Evolutionary conservation across 2,797 vertebrate genomes (phyloP), one percentile per base, ranked within the genome.

Genomic region (Hippocampus kuda): DNA sequence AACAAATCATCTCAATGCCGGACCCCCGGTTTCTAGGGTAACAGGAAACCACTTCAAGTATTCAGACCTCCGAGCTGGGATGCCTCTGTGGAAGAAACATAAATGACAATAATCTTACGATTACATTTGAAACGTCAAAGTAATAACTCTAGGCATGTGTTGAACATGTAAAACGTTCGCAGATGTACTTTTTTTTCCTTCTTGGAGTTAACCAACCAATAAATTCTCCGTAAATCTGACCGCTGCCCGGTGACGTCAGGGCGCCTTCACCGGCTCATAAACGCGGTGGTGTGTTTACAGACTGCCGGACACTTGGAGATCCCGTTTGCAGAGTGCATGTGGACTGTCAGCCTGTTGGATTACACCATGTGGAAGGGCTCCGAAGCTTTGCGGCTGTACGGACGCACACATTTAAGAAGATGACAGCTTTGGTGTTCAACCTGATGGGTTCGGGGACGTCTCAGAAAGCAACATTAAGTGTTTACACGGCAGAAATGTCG

Each of bases 401-500:
- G 10, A 48, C 24, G 22, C n/a, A 24, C 61, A 66, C 56, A 22
- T 51, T 15, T 26, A 24, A 20, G 69, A 77, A 78, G 59, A 84
- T 85, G 84, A 82, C 64, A 77, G 66, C 18, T 61, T 69, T 72
- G 11, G 74, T 27, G 67, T 34, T 49, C 30, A 68, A 68, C 53
- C 72, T 70, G 68, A 56, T 53, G 70, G 75, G 64, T 72, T 83
- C 78, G 18, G 72, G 68, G 77, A 66, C 70, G 79, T 73, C 73
- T 77, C 22, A 70, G 42, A 70, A 77, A 69, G 80, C 69, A 80
- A 72, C 71, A 24, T 6, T 75, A 5, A 75, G 66, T 65, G 34
- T 77, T 78, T 65, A 57, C 80, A 74, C 72, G 5, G 71, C 79
- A 75, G 89, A 90, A 68, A 92, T 91, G 90, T 87, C 85, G 84